Conservation (phyloP, 1,140 invertebrate species). For the Drosophila simulans region DNA sequence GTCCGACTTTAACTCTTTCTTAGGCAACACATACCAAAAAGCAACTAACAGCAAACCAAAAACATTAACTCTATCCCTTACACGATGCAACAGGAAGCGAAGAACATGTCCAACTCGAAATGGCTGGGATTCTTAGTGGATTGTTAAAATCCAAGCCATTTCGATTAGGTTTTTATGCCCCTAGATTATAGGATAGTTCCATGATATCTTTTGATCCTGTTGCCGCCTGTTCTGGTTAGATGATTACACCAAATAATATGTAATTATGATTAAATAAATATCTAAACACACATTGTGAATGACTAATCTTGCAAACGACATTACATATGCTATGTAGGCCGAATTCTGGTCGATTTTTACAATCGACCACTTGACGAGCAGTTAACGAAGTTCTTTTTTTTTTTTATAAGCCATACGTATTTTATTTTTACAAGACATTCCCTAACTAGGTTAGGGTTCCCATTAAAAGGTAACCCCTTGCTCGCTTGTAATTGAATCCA, state of each 20-base stretch:
- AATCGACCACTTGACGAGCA: not conserved
- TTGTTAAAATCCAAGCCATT: constrained; percentile 1
- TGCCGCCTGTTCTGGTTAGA: constrained; percentile 11
- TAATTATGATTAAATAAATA: not conserved
- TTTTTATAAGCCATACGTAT: constrained; percentile 24
- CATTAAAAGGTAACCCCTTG: constrained; percentile 4
- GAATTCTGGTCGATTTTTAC: constrained; percentile 12
- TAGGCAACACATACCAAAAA: constrained; percentile 47
- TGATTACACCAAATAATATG: constrained; percentile 12
- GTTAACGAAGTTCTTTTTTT: constrained; percentile 3
- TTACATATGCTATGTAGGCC: not conserved
- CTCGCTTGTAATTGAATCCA: constrained; percentile 1
- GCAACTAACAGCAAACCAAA: constrained; percentile 3
- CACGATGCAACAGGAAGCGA: constrained; percentile 47
- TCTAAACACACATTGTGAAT: constrained; percentile 1
- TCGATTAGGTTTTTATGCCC: not conserved
- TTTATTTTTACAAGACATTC: constrained; percentile 56
- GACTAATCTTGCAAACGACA: not conserved
- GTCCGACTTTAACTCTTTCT: constrained; percentile 43
- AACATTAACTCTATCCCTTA: not conserved
- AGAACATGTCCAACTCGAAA: not conserved
- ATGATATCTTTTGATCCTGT: constrained; percentile 3
- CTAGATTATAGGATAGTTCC: too few relatives aligned
- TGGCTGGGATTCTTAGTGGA: not conserved
- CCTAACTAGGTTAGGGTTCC: constrained; percentile 49